Evolutionary conservation across 2,888 invertebrate species (phyloP).

Genomic region (Parnassius glacialis): DNA sequence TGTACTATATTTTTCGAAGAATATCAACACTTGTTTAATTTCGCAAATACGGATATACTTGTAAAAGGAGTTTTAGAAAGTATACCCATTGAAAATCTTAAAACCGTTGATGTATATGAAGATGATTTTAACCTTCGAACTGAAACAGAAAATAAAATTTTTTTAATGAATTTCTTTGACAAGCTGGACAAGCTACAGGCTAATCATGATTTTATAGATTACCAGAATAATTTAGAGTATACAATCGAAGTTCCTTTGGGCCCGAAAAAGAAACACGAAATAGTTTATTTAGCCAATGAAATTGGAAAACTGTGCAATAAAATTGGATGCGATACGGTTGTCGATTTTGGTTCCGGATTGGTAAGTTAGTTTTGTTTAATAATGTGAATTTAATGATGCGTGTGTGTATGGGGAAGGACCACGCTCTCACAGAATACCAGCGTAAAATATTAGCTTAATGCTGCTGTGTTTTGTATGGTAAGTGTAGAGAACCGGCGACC

Average conservation of each 20-base stretch:
- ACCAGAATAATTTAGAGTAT: conserved; percentile 30
- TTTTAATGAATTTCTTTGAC: conserved; percentile 44
- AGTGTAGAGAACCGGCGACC: too few species aligned
- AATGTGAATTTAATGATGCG: neutral
- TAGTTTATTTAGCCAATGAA: conserved; percentile 80
- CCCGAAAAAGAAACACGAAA: conserved; percentile 87
- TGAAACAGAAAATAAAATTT: conserved; percentile 35
- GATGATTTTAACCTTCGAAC: conserved; percentile 35
- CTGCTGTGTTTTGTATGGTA: too few species aligned
- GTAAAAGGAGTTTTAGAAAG: conserved; percentile 73
- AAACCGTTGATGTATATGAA: conserved; percentile 40
- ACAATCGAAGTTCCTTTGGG: conserved; percentile 65
- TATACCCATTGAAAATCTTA: conserved; percentile 66
- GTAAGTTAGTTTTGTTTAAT: conserved; percentile 62
- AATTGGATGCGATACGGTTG: conserved; percentile 72
- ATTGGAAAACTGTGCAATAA: conserved; percentile 73
- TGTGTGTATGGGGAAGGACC: too few species aligned
- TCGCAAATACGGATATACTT: conserved; percentile 84
- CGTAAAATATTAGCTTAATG: too few species aligned
- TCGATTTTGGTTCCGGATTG: conserved; percentile 89
- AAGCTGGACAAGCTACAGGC: conserved; percentile 44
- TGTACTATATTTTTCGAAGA: conserved; percentile 79
- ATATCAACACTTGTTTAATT: conserved; percentile 83
- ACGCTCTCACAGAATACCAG: too few species aligned
- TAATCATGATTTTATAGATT: conserved; percentile 36